phyloP scores from a whole-genome alignment of 2,888 invertebrate genomes.

The Andrena haemorrhoa region DNA sequence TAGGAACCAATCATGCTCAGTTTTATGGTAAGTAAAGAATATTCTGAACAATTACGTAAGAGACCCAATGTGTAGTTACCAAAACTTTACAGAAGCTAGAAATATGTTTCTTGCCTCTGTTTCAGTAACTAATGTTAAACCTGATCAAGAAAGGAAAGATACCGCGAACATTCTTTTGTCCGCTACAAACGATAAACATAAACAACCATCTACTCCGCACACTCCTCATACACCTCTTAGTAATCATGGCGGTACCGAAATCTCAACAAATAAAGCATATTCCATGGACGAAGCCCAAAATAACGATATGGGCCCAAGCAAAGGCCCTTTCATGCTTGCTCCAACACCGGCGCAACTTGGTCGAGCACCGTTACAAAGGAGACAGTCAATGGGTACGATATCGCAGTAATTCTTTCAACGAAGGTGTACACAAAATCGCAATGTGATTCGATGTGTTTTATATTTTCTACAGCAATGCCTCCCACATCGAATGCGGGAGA shows the following conservation, averaged over 20 bases:
- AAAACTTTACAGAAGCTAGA: neutral
- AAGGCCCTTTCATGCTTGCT: conserved; percentile 90
- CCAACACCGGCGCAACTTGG: conserved; percentile 98
- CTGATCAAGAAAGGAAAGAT: conserved; percentile 79
- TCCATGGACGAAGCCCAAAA: conserved; percentile 78
- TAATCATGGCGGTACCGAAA: conserved; percentile 76
- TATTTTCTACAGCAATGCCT: conserved; percentile 77
- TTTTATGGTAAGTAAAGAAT: conserved; percentile 77
- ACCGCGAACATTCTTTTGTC: conserved; percentile 70
- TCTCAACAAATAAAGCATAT: conserved; percentile 76
- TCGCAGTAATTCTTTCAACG: neutral
- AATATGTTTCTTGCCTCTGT: conserved; percentile 15
- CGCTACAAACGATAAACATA: conserved; percentile 77
- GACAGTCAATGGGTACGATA: conserved; percentile 92
- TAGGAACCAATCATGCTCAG: conserved; percentile 77
- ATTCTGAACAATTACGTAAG: neutral
- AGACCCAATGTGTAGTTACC: neutral
- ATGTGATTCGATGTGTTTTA: neutral
- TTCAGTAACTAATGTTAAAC: conserved; percentile 78
- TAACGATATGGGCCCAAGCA: conserved; percentile 77
- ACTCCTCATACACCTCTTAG: conserved; percentile 81
- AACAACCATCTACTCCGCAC: conserved; percentile 80
- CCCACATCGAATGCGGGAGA: conserved; percentile 80
- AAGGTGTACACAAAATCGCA: no score
- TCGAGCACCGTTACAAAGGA: conserved; percentile 94